phyloP scores from a whole-genome alignment of 2,113 vertebrate species.

The Stomatorhinus ivindoensis region DNA sequence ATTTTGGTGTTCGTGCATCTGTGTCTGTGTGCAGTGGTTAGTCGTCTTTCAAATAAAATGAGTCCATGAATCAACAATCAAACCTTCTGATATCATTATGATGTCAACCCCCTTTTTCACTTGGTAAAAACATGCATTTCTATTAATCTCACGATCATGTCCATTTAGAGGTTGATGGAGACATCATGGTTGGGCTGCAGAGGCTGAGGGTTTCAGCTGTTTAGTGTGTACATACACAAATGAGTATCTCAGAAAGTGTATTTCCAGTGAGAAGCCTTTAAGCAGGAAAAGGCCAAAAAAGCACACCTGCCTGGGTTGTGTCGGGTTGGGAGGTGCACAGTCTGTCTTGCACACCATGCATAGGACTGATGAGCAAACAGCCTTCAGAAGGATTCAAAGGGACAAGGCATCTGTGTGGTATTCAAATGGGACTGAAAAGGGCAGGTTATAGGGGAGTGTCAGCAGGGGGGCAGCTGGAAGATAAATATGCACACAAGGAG shows the following conservation, averaged over 20 bases:
- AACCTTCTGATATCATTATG: not conserved
- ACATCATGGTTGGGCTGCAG: not conserved
- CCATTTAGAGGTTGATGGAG: not conserved
- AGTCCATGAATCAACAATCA: not conserved
- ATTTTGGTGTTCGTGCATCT: not conserved
- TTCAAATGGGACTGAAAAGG: not conserved
- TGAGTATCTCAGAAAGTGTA: not conserved
- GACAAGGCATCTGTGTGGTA: not conserved
- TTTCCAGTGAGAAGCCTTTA: slow-evolving; percentile 16
- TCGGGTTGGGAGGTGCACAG: not conserved
- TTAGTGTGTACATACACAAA: not conserved
- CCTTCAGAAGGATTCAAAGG: not conserved
- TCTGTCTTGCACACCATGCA: not conserved
- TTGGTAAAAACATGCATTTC: not conserved
- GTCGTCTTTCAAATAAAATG: not conserved
- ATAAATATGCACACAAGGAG: slow-evolving; percentile 58
- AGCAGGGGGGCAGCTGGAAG: slow-evolving; percentile 38
- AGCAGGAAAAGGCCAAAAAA: not conserved
- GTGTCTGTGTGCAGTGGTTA: not conserved
- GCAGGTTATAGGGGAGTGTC: not conserved
- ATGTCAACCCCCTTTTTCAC: slow-evolving; percentile 4
- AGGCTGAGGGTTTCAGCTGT: not conserved
- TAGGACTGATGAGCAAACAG: not conserved
- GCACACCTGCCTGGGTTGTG: not conserved
- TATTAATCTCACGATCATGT: not conserved